phyloP scores from a whole-genome alignment of 1,140 invertebrate species.

The Pseudomyrmex gracilis region DNA sequence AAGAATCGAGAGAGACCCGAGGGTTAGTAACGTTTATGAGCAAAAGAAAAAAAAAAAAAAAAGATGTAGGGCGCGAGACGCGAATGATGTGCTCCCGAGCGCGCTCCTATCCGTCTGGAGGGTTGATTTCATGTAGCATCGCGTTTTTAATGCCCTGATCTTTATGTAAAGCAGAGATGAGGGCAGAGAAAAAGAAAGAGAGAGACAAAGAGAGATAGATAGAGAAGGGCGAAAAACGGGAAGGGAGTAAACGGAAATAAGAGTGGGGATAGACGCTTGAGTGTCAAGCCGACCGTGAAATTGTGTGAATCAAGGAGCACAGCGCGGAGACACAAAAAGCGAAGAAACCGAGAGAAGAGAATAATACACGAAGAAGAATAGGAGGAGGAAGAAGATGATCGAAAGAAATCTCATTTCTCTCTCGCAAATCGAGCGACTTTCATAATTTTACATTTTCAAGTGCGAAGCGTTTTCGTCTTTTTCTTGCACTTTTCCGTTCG shows the following conservation, averaged over 20 bases:
- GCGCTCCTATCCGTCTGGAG: slow-evolving; percentile 26
- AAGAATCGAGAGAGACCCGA: slow-evolving; percentile 22
- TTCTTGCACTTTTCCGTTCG: background rate
- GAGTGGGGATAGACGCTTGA: slow-evolving; percentile 69
- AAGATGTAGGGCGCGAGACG: slow-evolving; percentile 4
- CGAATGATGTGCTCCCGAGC: background rate
- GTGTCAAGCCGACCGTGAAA: slow-evolving; percentile 82
- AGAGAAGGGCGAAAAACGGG: background rate
- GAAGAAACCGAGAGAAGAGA: slow-evolving; percentile 43
- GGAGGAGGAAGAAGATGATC: slow-evolving; percentile 39
- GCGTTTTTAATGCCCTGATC: slow-evolving; percentile 83
- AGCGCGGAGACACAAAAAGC: slow-evolving; percentile 78
- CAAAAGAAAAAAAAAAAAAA: slow-evolving; percentile 31
- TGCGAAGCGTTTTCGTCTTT: slow-evolving; percentile 40
- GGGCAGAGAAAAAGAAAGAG: background rate
- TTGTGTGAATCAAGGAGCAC: slow-evolving; percentile 81
- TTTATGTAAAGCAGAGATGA: slow-evolving; percentile 81
- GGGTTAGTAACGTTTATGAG: slow-evolving; percentile 47
- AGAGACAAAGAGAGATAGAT: slow-evolving; percentile 4
- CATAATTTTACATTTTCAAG: slow-evolving; percentile 77
- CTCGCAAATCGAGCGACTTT: slow-evolving; percentile 55
- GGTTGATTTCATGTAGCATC: slow-evolving; percentile 79
- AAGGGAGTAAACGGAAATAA: slow-evolving; percentile 18
- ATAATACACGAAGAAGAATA: background rate
- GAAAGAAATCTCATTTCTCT: slow-evolving; percentile 29